Evolutionary conservation across 2,113 vertebrate species (phyloP), one percentile per base, ranked within the genome.

Genomic region (Salvelinus namaycush): DNA sequence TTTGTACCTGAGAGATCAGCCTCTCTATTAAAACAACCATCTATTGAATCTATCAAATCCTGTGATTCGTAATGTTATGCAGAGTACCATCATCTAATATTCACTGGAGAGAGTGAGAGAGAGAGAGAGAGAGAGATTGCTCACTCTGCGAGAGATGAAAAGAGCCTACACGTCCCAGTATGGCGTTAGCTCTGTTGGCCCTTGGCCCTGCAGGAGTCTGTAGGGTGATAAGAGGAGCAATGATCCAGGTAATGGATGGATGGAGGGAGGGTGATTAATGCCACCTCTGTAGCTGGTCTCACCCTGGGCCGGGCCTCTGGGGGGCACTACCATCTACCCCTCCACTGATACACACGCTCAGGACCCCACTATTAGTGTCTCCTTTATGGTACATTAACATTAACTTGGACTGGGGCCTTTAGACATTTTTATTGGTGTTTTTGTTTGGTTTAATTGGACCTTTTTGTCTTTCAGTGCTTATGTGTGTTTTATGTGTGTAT

Each of bases 201-300:
- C 4, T 20, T 62, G 59, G 59, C 59, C 59, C 59, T 62, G 2
- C 59, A 68, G 66, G 18, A n/a, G 66, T 34, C n/a, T 13, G 7
- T 62, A 62, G 7, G 18, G 66, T 31, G 27, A 68, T 68, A 68
- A 68, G 29, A 34, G 66, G 66, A 7, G 7, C 29, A 18, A 39
- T 68, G n/a, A 68, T 68, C 66, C 66, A n/a, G 18, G 66, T 20
- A n/a, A 34, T 68, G 18, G 66, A 68, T 68, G 66, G 27, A n/a
- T 18, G 26, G 39, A 44, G 29, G 66, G 66, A 68, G 27, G 27
- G 31, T 77, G 76, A 77, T 77, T 77, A 72, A 77, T 77, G 69
- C 54, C 68, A 71, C 69, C 69, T 34, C 66, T 64, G 31, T 54
- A 77, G 59, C 44, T 34, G 8, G n/a, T 14, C 26, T 51, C 5